phyloP scores from a whole-genome alignment of 1,140 invertebrate genomes.

The Phocides pigmalion region DNA sequence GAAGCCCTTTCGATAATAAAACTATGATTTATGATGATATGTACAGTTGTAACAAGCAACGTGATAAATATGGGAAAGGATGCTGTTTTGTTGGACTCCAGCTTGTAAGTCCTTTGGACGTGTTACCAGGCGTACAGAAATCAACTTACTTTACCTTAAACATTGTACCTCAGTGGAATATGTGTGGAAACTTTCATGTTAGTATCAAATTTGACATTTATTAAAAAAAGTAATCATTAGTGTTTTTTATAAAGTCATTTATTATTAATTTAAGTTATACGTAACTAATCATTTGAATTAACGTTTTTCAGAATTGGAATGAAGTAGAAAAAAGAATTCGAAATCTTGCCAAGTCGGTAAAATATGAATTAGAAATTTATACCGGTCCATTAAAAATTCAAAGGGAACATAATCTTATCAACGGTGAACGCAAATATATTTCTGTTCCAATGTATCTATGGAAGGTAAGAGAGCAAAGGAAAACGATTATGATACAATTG shows the following conservation, averaged over 20 bases:
- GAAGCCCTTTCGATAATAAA: conserved; percentile 15
- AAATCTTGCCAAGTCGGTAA: not conserved
- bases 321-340: not conserved
- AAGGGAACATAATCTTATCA: not conserved
- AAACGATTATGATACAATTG: too few relatives aligned
- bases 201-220: not conserved
- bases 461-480: not conserved
- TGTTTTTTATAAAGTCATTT: too few relatives aligned
- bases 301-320: conserved; percentile 5
- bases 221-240: too few relatives aligned
- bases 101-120: conserved; percentile 60
- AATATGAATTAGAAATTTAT: not conserved
- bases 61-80: conserved; percentile 38
- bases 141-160: conserved; percentile 55
- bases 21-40: conserved; percentile 42
- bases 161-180: conserved; percentile 61
- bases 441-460: conserved; percentile 1
- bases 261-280: too few relatives aligned
- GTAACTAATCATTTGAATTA: too few relatives aligned
- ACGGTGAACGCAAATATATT: not conserved
- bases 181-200: conserved; percentile 1
- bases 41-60: conserved; percentile 60
- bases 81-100: conserved; percentile 66
- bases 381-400: not conserved
- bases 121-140: conserved; percentile 50